These are phyloP conservation scores for Calypte anna DNA, from an alignment of 2,113 vertebrate species.

Conservation along the genomic window DNA sequence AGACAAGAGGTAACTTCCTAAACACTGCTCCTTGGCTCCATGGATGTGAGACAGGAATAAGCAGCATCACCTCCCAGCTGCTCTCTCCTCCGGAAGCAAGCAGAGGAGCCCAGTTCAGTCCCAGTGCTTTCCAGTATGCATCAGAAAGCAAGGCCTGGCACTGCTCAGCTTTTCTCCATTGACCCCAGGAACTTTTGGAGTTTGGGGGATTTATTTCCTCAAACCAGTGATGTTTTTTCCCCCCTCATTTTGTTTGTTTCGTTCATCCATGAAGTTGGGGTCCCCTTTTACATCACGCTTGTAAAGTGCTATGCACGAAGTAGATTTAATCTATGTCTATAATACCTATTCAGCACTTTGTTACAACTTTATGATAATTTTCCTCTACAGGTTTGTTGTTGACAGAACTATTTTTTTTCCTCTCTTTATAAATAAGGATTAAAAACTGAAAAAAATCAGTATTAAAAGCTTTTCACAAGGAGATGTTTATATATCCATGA, in stretches of 20 bases:
- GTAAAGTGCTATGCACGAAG: neutral
- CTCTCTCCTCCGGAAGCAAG: neutral
- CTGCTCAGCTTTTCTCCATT: neutral
- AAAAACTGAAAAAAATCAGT: neutral
- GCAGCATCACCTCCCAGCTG: neutral
- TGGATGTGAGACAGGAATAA: rapidly evolving
- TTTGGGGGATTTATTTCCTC: neutral
- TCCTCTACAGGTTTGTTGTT: neutral
- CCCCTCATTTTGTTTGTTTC: neutral
- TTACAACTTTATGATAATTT: neutral
- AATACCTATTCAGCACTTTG: neutral
- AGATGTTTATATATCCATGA: neutral
- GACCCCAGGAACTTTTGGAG: neutral
- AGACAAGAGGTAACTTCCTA: neutral
- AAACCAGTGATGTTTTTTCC: rapidly evolving
- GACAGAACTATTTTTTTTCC: neutral
- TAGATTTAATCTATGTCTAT: neutral
- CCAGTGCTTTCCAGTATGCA: neutral
- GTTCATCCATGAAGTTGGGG: neutral
- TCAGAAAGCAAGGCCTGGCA: neutral
- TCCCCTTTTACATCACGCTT: neutral
- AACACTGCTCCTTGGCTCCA: neutral
- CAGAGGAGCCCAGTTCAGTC: neutral
- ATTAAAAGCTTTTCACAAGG: neutral
- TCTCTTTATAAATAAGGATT: neutral